Base-by-base conservation (phyloP, 2,888 invertebrate species). In the Papilio demoleus region DNA sequence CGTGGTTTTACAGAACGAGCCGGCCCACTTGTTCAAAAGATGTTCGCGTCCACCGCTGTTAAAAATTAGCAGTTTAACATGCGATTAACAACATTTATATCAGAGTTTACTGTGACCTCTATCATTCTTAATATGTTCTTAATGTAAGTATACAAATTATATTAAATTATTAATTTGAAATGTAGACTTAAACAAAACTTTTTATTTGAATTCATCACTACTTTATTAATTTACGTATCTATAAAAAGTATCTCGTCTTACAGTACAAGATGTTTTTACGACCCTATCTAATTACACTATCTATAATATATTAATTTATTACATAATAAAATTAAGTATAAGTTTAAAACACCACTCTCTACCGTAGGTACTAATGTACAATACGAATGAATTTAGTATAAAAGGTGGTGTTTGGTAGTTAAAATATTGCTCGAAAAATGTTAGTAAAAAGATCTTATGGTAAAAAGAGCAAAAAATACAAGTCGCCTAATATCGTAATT, bases 231-330 rank as follows among this genome's bases (percentile, higher is more conserved):
- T 53, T 53, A 53, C 53, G 53, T n/a, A 53, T 53, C 53, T 31
- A 31, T 53, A 53, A 53, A 53, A 53, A 3, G 9, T 31, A 31
- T 53, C 27, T 53, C 2, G 17, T 31, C 8, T 53, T 53, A 31
- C 53, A 31, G 27, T 31, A 31, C n/a, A 6, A 53, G 8, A 9
- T 31, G 3, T 14, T 53, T 53, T 53, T 9, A 53, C 53, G 53
- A 53, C 53, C 14, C 24, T 53, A 53, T 53, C 53, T 53, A 53
- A 50, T 31, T 53, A 53, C 53, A 53, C 50, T 14, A 27, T 50
- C 50, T 27, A n/a, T 50, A 12, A 50, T n/a, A 50, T 14, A 27
- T 50, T 50, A 50, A 70, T 70, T 70, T 70, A 70, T 66, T 62
- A 63, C 59, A 58, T 47, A 59, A 17, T 31, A 62, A 50, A 50